Conservation (phyloP, 2,113 vertebrate species). For the Recurvirostra avosetta region DNA sequence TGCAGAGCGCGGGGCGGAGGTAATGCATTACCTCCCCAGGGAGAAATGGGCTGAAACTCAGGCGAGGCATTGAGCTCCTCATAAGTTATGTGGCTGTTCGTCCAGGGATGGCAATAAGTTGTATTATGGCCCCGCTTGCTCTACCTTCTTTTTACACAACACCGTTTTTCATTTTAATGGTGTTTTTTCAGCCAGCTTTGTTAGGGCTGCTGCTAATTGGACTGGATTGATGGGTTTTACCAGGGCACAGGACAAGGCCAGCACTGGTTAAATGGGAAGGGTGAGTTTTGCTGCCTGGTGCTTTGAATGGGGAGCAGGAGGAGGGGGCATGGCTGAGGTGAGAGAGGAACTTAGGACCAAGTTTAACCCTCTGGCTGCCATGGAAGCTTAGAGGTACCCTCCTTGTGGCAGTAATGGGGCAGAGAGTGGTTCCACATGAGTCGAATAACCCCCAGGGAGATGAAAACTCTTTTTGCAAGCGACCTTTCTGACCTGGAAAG, state of each 20-base stretch:
- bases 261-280: background rate
- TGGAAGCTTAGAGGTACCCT: background rate
- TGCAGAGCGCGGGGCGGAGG: rapidly evolving
- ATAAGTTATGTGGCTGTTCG: background rate
- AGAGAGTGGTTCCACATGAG: background rate
- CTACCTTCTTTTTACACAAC: background rate
- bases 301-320: background rate
- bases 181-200: background rate
- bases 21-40: background rate
- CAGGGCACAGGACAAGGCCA: background rate
- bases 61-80: background rate
- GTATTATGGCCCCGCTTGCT: background rate
- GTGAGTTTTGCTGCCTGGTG: background rate
- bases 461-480: background rate
- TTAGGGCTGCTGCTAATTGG: constrained; percentile 52
- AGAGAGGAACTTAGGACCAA: background rate
- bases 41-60: background rate
- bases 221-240: background rate
- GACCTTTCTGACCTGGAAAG: background rate
- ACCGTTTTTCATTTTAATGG: constrained; percentile 34
- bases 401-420: background rate
- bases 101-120: background rate
- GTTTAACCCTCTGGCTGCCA: background rate
- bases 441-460: background rate
- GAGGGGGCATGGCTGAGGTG: background rate